These are phyloP conservation scores for Mola mola DNA, from an alignment of 2,113 vertebrate species.

Conservation along the genomic window DNA sequence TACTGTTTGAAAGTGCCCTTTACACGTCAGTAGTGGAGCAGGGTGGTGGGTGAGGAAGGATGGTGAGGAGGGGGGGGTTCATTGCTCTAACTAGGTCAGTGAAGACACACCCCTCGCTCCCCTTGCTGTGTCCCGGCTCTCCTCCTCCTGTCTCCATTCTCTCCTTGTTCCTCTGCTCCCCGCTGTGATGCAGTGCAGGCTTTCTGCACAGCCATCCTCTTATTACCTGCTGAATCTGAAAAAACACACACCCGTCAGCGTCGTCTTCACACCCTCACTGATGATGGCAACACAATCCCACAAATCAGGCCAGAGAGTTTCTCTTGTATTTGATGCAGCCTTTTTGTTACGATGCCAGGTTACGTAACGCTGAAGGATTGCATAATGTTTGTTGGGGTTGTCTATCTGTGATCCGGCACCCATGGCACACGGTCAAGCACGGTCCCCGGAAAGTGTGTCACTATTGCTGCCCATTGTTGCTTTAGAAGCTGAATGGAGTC, in stretches of 20 bases:
- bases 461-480: conserved; percentile 13
- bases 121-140: conserved; percentile 51
- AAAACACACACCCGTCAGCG: conserved; percentile 11
- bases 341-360: conserved; percentile 47
- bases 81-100: conserved; percentile 78
- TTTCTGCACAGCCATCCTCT: conserved; percentile 37
- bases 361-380: conserved; percentile 40
- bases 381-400: conserved; percentile 48
- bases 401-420: conserved; percentile 39
- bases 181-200: conserved; percentile 79
- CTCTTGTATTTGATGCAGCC: conserved; percentile 20
- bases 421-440: conserved; percentile 9
- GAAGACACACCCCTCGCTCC: conserved; percentile 70
- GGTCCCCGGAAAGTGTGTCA: conserved; percentile 29
- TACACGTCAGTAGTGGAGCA: conserved; percentile 62
- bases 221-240: conserved; percentile 17
- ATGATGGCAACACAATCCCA: conserved; percentile 16
- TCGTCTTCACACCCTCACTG: conserved; percentile 13
- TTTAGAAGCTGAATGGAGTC: background rate
- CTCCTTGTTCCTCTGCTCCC: conserved; percentile 42
- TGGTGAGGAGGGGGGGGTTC: conserved; percentile 43
- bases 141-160: conserved; percentile 31
- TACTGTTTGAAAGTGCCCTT: conserved; percentile 72
- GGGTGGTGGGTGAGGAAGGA: conserved; percentile 24
- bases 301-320: conserved; percentile 12